Evolutionary conservation across 1,140 invertebrate species (phyloP).

Genomic region (Lepidostoma basale): DNA sequence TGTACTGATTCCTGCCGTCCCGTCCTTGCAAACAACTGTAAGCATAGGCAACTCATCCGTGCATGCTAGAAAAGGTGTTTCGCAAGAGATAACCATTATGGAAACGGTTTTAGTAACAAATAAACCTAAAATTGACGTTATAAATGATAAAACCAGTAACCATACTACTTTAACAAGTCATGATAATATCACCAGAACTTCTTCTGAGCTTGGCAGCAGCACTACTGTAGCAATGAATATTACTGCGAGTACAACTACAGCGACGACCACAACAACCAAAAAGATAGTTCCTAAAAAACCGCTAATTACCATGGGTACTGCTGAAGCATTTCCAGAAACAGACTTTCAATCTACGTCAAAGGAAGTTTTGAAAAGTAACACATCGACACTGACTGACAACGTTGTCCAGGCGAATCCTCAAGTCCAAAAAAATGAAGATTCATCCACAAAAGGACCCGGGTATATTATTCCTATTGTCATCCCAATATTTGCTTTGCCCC

Average conservation of each 20-base stretch:
- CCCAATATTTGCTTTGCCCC: constrained; percentile 67
- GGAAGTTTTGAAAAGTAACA: constrained; percentile 4
- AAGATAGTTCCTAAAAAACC: constrained; percentile 51
- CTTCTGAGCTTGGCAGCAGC: neutral
- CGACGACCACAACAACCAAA: constrained; percentile 42
- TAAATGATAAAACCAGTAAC: no score
- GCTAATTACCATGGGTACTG: constrained; percentile 49
- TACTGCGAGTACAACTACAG: neutral
- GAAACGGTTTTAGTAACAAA: no score
- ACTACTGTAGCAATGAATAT: no score
- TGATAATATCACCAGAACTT: neutral
- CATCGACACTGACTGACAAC: neutral
- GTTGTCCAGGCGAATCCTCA: constrained; percentile 4
- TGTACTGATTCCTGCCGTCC: neutral
- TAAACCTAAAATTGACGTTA: no score
- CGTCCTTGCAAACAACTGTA: neutral
- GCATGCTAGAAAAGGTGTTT: constrained; percentile 24
- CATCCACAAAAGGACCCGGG: constrained; percentile 57
- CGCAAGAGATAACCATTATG: no score
- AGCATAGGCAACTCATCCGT: neutral
- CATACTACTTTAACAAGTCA: neutral
- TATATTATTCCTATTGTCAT: constrained; percentile 71
- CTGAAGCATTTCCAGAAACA: constrained; percentile 42
- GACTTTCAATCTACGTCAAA: neutral
- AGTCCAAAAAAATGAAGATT: constrained; percentile 40